Conservation (phyloP, 1,140 invertebrate genomes). For the Harlomillsia oculata region DNA sequence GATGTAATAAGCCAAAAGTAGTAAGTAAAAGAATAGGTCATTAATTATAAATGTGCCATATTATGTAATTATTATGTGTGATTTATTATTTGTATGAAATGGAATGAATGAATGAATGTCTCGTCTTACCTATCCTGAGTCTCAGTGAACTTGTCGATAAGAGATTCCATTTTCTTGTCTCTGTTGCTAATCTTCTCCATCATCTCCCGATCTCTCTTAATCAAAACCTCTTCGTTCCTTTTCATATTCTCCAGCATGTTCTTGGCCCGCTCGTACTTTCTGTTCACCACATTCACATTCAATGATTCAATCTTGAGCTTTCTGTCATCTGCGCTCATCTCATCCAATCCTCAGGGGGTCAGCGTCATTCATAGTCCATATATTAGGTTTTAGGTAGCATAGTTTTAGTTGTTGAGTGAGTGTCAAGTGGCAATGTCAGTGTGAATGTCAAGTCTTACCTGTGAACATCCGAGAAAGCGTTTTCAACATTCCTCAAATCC, state of each 20-base stretch:
- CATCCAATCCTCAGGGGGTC: too few species aligned
- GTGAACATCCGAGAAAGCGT: conserved; percentile 36
- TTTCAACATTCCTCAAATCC: conserved; percentile 35
- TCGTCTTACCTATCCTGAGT: conserved; percentile 12
- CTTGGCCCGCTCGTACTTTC: conserved; percentile 34
- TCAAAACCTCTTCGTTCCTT: conserved; percentile 27
- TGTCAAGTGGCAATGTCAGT: too few species aligned
- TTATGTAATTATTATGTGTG: background rate
- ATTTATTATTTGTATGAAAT: background rate
- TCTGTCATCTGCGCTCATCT: too few species aligned
- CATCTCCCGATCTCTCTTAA: conserved; percentile 28
- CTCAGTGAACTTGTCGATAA: conserved; percentile 15
- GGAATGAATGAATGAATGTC: background rate
- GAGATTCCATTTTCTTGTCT: conserved; percentile 18
- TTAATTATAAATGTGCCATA: too few species aligned
- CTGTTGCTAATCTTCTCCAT: conserved; percentile 22
- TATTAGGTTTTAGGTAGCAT: background rate
- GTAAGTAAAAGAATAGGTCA: too few species aligned
- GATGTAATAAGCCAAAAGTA: too few species aligned
- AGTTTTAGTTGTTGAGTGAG: too few species aligned
- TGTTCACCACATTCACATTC: too few species aligned
- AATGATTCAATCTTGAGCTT: too few species aligned
- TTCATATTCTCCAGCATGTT: conserved; percentile 28
- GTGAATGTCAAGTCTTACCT: too few species aligned
- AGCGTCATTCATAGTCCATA: background rate